Percentiles rank a stretch among this genome's conserved stretches.
These are phyloP conservation scores for Drosophila nr. perissopoda DNA, from an alignment of 2,888 invertebrate genomes.

Conservation along the genomic window DNA sequence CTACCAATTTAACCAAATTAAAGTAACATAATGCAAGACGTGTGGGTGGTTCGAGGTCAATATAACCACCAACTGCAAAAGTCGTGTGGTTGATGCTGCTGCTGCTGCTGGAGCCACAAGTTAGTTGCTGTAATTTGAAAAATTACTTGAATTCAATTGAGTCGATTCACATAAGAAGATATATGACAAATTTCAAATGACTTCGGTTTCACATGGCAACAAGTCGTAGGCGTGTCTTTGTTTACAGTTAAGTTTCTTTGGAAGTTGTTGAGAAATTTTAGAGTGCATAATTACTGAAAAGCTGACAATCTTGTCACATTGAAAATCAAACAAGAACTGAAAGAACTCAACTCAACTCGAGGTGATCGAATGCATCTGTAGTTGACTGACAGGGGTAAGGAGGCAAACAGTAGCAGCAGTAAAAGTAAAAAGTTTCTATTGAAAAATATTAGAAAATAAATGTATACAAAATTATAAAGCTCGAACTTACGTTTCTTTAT, in stretches of 20 bases:
- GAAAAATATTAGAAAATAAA: neutral
- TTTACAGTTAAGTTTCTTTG: constrained; percentile 26
- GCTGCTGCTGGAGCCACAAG: neutral
- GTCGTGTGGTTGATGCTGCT: neutral
- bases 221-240: constrained; percentile 51
- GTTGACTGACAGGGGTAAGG: neutral
- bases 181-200: constrained; percentile 55
- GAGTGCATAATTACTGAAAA: constrained; percentile 56
- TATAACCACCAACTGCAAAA: constrained; percentile 9
- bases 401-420: neutral
- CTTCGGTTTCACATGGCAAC: constrained; percentile 50
- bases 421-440: constrained; percentile 25
- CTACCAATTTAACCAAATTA: constrained; percentile 74
- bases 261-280: constrained; percentile 9
- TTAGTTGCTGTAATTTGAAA: constrained; percentile 55
- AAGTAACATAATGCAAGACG: constrained; percentile 76
- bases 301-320: constrained; percentile 31
- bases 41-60: constrained; percentile 72
- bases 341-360: constrained; percentile 43
- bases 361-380: constrained; percentile 26
- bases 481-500: neutral
- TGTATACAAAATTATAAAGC: neutral
- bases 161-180: constrained; percentile 41
- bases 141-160: constrained; percentile 55
- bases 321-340: constrained; percentile 25